A percentile compares a stretch with the other conserved stretches of the same genome.
phyloP scores from a whole-genome alignment of 2,888 invertebrate genomes.

The Calameuta filiformis region DNA sequence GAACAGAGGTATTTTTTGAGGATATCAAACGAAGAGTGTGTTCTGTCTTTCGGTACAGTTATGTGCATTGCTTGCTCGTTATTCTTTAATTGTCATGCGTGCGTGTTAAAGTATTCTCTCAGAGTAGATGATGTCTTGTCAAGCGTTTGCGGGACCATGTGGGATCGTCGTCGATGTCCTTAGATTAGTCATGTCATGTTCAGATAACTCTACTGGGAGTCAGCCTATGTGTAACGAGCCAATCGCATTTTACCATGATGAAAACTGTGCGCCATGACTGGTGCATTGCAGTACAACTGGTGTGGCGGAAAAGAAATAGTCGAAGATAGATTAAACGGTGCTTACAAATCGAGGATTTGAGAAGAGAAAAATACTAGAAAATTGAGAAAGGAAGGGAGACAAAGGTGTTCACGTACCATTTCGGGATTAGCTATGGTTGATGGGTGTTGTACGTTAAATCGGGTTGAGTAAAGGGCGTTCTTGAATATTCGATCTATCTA shows the following conservation, averaged over 20 bases:
- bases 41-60: neutral
- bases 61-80: neutral
- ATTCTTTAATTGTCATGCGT: neutral
- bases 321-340: neutral
- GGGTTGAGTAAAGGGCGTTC: neutral
- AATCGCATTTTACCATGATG: slow-evolving; percentile 22
- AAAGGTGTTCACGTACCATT: neutral
- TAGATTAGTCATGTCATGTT: neutral
- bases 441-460: neutral
- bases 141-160: neutral
- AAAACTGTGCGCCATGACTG: slow-evolving; percentile 18
- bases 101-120: neutral
- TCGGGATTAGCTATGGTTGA: slow-evolving; percentile 18
- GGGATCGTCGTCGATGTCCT: neutral
- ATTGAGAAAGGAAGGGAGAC: neutral
- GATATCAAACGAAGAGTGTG: neutral
- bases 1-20: neutral
- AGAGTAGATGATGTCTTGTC: neutral
- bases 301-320: slow-evolving; percentile 1
- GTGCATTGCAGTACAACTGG: slow-evolving; percentile 19
- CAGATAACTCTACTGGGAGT: neutral
- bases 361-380: neutral
- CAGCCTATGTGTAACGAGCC: slow-evolving; percentile 14
- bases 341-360: neutral
- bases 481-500: neutral